Evolutionary conservation across 2,113 vertebrate species (phyloP).

Genomic region (Pavo muticus): DNA sequence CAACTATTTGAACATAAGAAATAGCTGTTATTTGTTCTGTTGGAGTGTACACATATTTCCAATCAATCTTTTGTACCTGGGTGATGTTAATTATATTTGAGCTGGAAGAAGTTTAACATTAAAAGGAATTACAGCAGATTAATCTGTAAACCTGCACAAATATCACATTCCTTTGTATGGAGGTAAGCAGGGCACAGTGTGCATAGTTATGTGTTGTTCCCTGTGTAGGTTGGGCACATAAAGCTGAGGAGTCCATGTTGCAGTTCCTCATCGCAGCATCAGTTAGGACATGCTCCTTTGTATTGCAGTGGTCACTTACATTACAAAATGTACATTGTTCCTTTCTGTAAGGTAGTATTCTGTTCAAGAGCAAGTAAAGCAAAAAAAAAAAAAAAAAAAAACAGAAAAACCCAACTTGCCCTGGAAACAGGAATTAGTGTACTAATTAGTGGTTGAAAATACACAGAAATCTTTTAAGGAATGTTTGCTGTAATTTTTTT

Average conservation of each 20-base stretch:
- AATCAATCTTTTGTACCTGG: conserved; percentile 33
- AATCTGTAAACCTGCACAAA: conserved; percentile 66
- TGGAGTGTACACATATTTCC: conserved; percentile 37
- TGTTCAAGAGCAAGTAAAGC: neutral
- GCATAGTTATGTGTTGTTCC: neutral
- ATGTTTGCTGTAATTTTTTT: neutral
- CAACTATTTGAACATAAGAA: conserved; percentile 49
- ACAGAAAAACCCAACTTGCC: neutral
- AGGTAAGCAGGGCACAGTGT: conserved; percentile 35
- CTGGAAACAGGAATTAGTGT: conserved; percentile 43
- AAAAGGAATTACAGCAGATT: conserved; percentile 53
- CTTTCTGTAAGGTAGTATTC: neutral
- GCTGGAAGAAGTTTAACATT: conserved; percentile 59
- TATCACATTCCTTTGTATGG: conserved; percentile 41
- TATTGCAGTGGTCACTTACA: neutral
- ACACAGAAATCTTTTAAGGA: neutral
- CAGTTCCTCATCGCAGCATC: neutral
- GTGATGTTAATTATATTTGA: conserved; percentile 62
- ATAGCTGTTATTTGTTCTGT: conserved; percentile 34
- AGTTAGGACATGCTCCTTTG: neutral
- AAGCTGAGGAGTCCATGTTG: conserved; percentile 20
- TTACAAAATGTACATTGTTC: neutral
- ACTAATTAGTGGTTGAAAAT: conserved; percentile 28
- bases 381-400: neutral
- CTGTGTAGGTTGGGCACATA: neutral